phyloP scores from a whole-genome alignment of 2,888 invertebrate species.

The Balanococcus diminutus region DNA sequence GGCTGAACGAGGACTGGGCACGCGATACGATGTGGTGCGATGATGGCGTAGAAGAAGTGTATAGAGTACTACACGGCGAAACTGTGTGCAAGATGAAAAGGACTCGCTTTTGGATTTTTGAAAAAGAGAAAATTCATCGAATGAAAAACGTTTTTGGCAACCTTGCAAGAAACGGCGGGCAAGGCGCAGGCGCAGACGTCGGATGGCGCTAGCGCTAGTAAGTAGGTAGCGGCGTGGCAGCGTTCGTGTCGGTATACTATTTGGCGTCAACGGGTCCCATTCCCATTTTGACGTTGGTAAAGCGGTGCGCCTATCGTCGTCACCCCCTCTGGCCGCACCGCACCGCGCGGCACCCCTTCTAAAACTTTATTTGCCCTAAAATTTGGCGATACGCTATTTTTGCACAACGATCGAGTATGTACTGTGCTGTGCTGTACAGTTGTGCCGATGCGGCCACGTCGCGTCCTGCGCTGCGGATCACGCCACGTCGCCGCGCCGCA shows the following conservation, averaged over 20 bases:
- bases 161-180: not conserved
- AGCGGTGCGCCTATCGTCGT: constrained; percentile 5
- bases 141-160: constrained; percentile 39
- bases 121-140: constrained; percentile 38
- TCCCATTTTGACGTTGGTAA: constrained; percentile 10
- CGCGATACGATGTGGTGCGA: no score
- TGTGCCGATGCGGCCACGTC: not conserved
- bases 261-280: constrained; percentile 54
- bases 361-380: constrained; percentile 20
- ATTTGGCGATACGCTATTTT: constrained; percentile 25
- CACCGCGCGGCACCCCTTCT: not conserved
- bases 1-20: not conserved
- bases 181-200: constrained; percentile 15
- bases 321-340: not conserved
- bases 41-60: not conserved
- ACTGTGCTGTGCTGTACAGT: not conserved
- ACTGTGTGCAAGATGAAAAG: not conserved
- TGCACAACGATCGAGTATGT: constrained; percentile 1
- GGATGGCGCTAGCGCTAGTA: constrained; percentile 7
- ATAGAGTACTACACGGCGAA: not conserved
- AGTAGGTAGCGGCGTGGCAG: constrained; percentile 9
- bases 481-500: not conserved
- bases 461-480: not conserved
- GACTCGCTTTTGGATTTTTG: not conserved
- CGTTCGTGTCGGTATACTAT: constrained; percentile 17